Evolutionary conservation across 2,888 invertebrate species (phyloP).

Genomic region (Agrotis puta): DNA sequence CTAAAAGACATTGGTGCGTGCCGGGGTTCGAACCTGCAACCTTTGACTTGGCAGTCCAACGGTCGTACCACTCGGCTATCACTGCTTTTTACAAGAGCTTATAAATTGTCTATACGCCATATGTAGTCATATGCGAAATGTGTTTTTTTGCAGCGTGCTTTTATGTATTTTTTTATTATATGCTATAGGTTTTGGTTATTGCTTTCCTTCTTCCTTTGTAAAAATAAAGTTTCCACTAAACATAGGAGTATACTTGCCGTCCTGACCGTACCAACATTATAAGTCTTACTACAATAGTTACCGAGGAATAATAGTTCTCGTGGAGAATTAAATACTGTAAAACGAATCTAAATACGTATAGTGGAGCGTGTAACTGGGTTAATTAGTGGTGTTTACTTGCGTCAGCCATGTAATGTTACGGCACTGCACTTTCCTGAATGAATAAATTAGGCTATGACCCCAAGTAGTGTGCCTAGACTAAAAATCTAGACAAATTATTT

Average conservation of each 20-base stretch:
- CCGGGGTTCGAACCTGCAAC: no score
- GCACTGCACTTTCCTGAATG: constrained; percentile 66
- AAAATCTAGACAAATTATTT: constrained; percentile 41
- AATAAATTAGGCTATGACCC: constrained; percentile 65
- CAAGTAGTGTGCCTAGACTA: constrained; percentile 41
- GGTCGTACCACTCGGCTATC: no score
- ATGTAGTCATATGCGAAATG: no score
- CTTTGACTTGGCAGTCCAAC: no score
- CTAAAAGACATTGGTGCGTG: no score
- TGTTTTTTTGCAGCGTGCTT: not conserved
- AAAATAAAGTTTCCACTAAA: not conserved
- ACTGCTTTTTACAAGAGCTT: no score
- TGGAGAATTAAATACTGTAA: constrained; percentile 57
- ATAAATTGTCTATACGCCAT: no score
- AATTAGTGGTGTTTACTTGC: constrained; percentile 68
- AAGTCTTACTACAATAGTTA: constrained; percentile 36
- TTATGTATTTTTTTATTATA: not conserved
- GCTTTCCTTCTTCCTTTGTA: no score
- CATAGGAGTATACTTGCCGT: not conserved
- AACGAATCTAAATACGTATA: constrained; percentile 59
- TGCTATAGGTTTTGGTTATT: no score
- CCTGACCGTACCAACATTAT: constrained; percentile 10
- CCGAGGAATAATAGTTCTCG: constrained; percentile 33
- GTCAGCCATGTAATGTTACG: constrained; percentile 62
- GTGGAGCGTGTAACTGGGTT: constrained; percentile 64